Evolutionary conservation across 2,888 invertebrate species (phyloP).

Genomic region (Drymonia ruficornis): DNA sequence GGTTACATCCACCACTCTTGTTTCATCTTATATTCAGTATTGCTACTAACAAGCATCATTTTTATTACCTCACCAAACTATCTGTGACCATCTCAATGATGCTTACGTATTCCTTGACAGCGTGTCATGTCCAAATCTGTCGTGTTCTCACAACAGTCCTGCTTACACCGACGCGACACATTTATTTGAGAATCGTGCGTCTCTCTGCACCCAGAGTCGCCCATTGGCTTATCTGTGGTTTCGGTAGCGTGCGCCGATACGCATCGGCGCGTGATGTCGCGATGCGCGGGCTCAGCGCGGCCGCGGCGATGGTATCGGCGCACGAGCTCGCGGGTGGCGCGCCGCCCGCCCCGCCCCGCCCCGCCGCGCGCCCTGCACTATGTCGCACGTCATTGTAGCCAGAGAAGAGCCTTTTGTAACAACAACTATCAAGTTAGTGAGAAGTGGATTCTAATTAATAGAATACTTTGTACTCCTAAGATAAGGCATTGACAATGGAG

Average conservation of each 20-base stretch:
- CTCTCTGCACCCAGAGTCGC: conserved; percentile 46
- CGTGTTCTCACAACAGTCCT: conserved; percentile 36
- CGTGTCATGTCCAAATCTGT: conserved; percentile 36
- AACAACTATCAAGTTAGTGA: conserved; percentile 4
- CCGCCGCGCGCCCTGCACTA: conserved; percentile 18
- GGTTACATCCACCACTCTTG: neutral
- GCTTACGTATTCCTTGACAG: conserved; percentile 34
- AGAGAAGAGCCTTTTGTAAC: conserved; percentile 11
- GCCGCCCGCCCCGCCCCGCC: conserved; percentile 23
- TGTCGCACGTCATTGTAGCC: conserved; percentile 27
- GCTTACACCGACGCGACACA: conserved; percentile 55
- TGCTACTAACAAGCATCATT: conserved; percentile 12
- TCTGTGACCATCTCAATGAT: conserved; percentile 25
- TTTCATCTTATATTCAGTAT: neutral
- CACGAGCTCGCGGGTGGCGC: conserved; percentile 54
- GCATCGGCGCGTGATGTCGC: conserved; percentile 73
- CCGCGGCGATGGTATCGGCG: conserved; percentile 65
- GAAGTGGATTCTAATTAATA: conserved; percentile 8
- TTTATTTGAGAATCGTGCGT: conserved; percentile 77
- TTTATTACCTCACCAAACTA: conserved; percentile 23
- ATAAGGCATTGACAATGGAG: neutral
- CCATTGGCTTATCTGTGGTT: conserved; percentile 51
- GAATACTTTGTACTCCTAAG: neutral
- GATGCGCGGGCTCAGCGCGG: conserved; percentile 53
- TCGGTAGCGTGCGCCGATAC: conserved; percentile 64